A percentile compares a stretch with the other conserved stretches of the same genome.
phyloP scores from a whole-genome alignment of 2,113 vertebrate genomes.

The Dasyurus viverrinus region DNA sequence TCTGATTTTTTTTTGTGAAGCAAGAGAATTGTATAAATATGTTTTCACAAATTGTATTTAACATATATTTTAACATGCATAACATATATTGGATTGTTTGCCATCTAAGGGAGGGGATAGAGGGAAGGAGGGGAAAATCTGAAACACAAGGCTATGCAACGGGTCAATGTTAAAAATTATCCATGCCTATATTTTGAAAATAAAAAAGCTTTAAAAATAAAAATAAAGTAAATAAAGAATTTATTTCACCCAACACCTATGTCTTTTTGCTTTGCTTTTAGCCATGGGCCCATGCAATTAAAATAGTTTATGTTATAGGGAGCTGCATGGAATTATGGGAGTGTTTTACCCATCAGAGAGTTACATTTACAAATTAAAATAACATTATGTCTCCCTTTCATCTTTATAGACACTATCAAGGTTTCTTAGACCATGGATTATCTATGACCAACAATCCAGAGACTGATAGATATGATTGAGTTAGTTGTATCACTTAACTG shows the following conservation, averaged over 20 bases:
- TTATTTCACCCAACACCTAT: neutral
- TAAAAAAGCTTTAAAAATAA: no score
- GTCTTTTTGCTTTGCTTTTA: neutral
- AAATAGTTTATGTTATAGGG: conserved; percentile 30
- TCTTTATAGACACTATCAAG: neutral
- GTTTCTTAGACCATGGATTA: neutral
- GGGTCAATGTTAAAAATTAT: no score
- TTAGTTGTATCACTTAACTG: neutral
- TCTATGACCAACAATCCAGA: neutral
- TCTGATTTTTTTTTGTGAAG: no score
- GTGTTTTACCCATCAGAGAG: neutral
- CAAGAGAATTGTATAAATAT: no score
- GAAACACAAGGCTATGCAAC: no score
- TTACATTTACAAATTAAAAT: neutral
- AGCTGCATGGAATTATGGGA: neutral
- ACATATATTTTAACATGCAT: no score
- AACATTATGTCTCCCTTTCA: neutral
- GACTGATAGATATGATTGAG: neutral
- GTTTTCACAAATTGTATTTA: no score
- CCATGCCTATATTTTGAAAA: no score
- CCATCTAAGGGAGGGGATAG: no score
- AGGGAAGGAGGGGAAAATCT: no score
- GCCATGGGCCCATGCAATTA: neutral
- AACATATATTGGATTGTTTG: no score
- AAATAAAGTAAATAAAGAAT: neutral